A percentile compares a stretch with the other conserved stretches of the same genome.
These are phyloP conservation scores for Azorinus chamasolen DNA, from an alignment of 2,888 invertebrate genomes.

Conservation along the genomic window DNA sequence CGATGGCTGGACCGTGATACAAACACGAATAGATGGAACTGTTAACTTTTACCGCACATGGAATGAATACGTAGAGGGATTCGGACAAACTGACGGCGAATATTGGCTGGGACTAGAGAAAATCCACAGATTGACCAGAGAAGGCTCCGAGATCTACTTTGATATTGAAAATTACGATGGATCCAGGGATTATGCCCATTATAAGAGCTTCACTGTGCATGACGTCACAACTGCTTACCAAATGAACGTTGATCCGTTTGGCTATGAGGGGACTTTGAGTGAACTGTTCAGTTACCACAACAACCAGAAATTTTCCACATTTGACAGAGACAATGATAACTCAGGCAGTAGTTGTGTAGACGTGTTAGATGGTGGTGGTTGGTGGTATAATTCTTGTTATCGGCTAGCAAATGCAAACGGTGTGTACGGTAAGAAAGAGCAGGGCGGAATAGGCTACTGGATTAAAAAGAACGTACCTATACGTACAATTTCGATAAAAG, in stretches of 20 bases:
- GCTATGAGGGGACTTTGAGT: constrained; percentile 76
- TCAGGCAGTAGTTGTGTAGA: background rate
- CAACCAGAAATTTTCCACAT: constrained; percentile 50
- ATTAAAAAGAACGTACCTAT: background rate
- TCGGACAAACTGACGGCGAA: constrained; percentile 40
- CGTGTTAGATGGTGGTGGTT: constrained; percentile 37
- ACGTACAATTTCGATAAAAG: background rate
- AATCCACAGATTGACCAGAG: constrained; percentile 41
- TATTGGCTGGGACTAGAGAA: constrained; percentile 51
- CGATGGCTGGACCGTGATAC: constrained; percentile 48
- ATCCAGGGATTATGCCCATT: constrained; percentile 30
- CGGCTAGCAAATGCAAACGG: constrained; percentile 38
- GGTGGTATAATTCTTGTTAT: constrained; percentile 45
- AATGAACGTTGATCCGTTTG: constrained; percentile 85
- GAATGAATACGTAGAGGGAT: constrained; percentile 42
- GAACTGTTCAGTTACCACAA: constrained; percentile 40
- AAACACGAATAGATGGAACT: constrained; percentile 28
- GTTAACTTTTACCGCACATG: constrained; percentile 47
- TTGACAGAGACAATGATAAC: constrained; percentile 43
- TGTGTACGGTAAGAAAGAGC: constrained; percentile 32
- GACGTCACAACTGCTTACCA: constrained; percentile 36
- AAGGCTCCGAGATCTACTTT: constrained; percentile 43
- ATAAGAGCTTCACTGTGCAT: constrained; percentile 44
- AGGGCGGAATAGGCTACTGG: constrained; percentile 39
- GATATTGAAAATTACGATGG: constrained; percentile 43